These are phyloP conservation scores for Tipula vernalis DNA, from an alignment of 2,888 invertebrate species.

Conservation along the genomic window DNA sequence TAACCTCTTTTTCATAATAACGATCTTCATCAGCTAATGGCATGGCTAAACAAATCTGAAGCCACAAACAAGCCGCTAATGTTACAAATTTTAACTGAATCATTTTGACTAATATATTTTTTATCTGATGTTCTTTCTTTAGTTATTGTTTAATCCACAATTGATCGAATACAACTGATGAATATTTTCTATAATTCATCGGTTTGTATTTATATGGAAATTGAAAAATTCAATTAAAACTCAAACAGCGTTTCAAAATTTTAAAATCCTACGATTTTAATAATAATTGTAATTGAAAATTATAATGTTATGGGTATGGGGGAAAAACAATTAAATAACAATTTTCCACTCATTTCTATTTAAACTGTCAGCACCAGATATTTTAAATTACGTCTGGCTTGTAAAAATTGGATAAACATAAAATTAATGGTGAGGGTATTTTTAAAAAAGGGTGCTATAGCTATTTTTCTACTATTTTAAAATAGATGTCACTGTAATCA, in stretches of 20 bases:
- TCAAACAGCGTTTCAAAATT: not conserved
- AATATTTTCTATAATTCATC: not conserved
- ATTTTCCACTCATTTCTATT: not conserved
- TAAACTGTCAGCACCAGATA: not conserved
- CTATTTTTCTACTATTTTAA: not conserved
- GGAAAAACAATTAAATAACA: not conserved
- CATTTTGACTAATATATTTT: not conserved
- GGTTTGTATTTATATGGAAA: not conserved
- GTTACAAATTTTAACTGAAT: not conserved
- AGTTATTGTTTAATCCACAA: not conserved
- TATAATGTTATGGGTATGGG: not conserved
- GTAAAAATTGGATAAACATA: not conserved
- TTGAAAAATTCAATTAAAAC: not conserved
- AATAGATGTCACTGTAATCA: not conserved
- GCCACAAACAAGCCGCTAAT: not conserved
- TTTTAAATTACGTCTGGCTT: not conserved
- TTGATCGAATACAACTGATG: not conserved
- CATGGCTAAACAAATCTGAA: not conserved
- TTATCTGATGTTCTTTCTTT: too few relatives aligned
- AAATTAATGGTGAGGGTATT: not conserved
- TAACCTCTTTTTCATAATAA: conserved; percentile 30
- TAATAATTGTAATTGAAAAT: not conserved
- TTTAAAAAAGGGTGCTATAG: not conserved
- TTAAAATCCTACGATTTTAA: not conserved
- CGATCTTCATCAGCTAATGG: conserved; percentile 31